phyloP scores from a whole-genome alignment of 2,888 invertebrate species.

The Congeria kusceri region DNA sequence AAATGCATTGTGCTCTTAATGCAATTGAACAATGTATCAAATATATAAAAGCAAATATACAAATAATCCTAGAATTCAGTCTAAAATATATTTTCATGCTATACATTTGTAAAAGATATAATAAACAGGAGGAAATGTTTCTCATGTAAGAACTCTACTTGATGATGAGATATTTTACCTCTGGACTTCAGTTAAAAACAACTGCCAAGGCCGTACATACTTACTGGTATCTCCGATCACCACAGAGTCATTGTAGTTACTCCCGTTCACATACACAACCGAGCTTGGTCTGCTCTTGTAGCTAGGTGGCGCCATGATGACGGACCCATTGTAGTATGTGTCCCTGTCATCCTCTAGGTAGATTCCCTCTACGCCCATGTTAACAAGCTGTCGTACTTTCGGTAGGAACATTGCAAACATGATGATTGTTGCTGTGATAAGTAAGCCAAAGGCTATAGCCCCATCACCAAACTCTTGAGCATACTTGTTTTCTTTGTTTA shows the following conservation, averaged over 20 bases:
- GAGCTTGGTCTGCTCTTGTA: constrained; percentile 80
- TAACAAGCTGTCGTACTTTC: constrained; percentile 95
- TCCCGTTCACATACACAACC: constrained; percentile 78
- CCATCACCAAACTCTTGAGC: constrained; percentile 86
- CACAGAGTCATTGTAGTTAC: constrained; percentile 77
- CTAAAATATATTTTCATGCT: no score
- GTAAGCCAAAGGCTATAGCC: constrained; percentile 95
- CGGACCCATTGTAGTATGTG: constrained; percentile 77
- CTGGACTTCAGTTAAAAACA: no score
- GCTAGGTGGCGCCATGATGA: constrained; percentile 80
- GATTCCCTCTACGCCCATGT: constrained; percentile 94
- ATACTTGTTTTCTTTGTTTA: constrained; percentile 76
- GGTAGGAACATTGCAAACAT: constrained; percentile 97
- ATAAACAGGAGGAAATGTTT: no score
- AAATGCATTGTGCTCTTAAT: no score
- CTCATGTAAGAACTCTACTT: no score
- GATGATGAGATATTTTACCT: no score
- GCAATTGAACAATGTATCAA: no score
- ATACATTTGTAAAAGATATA: no score
- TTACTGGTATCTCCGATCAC: constrained; percentile 76
- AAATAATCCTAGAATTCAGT: no score
- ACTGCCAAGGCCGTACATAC: constrained; percentile 13
- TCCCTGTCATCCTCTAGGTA: constrained; percentile 83
- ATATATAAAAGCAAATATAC: no score
- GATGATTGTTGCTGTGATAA: constrained; percentile 93